These are phyloP conservation scores for Spea hammondii DNA, from an alignment of 2,797 vertebrate species.

Conservation along the genomic window DNA sequence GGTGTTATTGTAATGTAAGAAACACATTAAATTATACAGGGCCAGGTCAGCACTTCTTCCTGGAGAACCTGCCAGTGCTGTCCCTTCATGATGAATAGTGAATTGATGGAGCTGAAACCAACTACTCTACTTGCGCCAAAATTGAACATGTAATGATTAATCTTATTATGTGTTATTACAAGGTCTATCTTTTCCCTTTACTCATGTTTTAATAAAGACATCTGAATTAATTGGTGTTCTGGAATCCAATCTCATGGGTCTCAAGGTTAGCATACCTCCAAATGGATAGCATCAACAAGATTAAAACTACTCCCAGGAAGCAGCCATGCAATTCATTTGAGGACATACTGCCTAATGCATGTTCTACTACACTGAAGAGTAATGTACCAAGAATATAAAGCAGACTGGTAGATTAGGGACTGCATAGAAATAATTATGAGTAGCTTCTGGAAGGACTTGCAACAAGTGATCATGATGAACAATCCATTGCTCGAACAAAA, in stretches of 20 bases:
- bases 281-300: slow-evolving; percentile 1
- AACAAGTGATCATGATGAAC: background rate
- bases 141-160: too few species aligned
- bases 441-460: slow-evolving; percentile 20
- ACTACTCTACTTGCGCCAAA: too few species aligned
- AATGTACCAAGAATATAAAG: slow-evolving; percentile 39
- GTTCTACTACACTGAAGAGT: slow-evolving; percentile 38
- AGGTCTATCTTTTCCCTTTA: too few species aligned
- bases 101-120: too few species aligned
- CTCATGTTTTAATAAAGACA: too few species aligned
- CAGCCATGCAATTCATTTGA: slow-evolving; percentile 43
- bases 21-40: too few species aligned
- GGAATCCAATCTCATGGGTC: background rate
- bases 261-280: slow-evolving; percentile 10
- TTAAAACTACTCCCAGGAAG: slow-evolving; percentile 32
- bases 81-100: too few species aligned
- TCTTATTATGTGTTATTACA: too few species aligned
- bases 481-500: slow-evolving; percentile 12
- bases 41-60: too few species aligned
- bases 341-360: slow-evolving; percentile 36
- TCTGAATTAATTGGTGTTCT: too few species aligned
- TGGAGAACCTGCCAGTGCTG: too few species aligned
- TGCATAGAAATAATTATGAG: slow-evolving; percentile 44
- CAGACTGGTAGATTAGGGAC: slow-evolving; percentile 41
- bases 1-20: too few species aligned